Base-by-base conservation (phyloP, 2,888 invertebrate genomes). In the Cosmia trapezina region DNA sequence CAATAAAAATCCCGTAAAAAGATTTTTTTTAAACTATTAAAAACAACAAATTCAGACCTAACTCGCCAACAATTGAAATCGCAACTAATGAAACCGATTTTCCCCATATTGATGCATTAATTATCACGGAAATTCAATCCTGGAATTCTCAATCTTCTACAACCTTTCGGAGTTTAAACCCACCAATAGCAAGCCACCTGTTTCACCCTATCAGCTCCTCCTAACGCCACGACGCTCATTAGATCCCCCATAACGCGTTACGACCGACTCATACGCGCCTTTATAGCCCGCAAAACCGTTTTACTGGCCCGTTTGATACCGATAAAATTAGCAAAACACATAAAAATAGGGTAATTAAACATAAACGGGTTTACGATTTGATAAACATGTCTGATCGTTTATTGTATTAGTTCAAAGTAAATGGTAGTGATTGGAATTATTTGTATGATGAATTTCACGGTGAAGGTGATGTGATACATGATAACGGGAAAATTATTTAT, bases 331-430 rank as follows among this genome's bases (percentile, higher is more conserved):
- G 79, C 76, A 64, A 73, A 83, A 82, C 79, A 77, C 76, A 86
- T 86, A 73, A 86, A 86, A 83, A 83, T 82, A 60, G 63, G 70
- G 72, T 73, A 81, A 86, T 86, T 86, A 83, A 86, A 86, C 70
- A 78, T 76, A 76, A 81, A 84, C 59, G 37, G 63, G 75, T 81
- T 76, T 73, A 80, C 80, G 77, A 71, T 71, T 83, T 70, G 68
- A 80, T 73, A 86, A 85, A 86, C 78, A 82, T 64, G 78, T 81
- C 72, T 66, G 62, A 73, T 60, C 56, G 59, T 76, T 73, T 63
- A 65, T 74, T 76, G 74, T 73, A 75, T 77, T 67, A 60, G 64
- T 67, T 65, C 67, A 51, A 56, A 68, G 78, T 56, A 74, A 78
- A 65, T 66, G 65, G 41, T 28, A 47, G 51, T 67, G 67, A 78